Conservation (phyloP, 1,140 invertebrate genomes). For the Teleogryllus occipitalis region DNA sequence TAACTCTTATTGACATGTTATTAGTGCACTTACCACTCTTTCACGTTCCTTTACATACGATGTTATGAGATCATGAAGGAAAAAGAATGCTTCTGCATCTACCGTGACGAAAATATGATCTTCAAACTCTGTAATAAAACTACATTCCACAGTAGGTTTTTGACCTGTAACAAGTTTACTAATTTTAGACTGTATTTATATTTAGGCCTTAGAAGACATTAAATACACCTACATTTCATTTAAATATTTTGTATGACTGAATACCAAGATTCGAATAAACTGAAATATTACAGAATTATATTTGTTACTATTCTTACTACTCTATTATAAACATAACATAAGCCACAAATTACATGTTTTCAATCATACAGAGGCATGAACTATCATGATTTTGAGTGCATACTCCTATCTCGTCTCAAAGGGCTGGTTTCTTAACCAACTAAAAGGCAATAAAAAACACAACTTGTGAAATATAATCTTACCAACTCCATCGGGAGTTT, state of each 20-base stretch:
- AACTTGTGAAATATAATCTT: not conserved
- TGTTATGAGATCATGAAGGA: constrained; percentile 92
- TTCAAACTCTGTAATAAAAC: constrained; percentile 96
- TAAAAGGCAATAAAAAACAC: not conserved
- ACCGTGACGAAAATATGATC: constrained; percentile 97
- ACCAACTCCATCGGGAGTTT: constrained; percentile 21
- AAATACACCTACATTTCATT: not conserved
- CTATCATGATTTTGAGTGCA: too few relatives aligned
- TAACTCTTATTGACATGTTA: not conserved
- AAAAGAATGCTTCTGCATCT: constrained; percentile 95
- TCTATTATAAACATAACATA: too few relatives aligned
- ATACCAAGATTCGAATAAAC: not conserved
- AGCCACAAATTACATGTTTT: too few relatives aligned
- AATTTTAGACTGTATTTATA: constrained; percentile 17
- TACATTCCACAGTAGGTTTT: constrained; percentile 87
- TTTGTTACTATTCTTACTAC: too few relatives aligned
- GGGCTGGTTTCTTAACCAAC: not conserved
- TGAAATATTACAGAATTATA: too few relatives aligned
- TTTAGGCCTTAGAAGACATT: not conserved
- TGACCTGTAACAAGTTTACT: constrained; percentile 48
- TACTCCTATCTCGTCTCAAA: not conserved
- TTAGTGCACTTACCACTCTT: constrained; percentile 53
- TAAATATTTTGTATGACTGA: not conserved
- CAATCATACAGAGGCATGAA: too few relatives aligned
- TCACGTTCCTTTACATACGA: constrained; percentile 92